These are phyloP conservation scores for Archips xylosteana DNA, from an alignment of 2,888 invertebrate species.

Conservation along the genomic window DNA sequence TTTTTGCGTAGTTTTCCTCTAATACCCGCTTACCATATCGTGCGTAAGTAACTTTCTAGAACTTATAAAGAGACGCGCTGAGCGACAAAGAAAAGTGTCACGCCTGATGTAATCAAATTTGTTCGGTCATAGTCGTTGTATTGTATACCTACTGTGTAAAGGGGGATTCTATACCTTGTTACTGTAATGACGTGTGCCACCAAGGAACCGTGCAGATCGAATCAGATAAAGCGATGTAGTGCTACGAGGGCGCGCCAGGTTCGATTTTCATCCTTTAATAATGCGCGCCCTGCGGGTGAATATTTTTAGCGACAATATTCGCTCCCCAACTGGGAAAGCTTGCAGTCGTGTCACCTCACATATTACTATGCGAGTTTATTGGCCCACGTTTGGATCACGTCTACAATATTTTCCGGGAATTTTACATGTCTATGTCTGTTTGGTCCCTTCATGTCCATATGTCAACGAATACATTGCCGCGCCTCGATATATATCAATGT, in stretches of 20 bases:
- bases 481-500: too few relatives aligned
- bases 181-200: conserved; percentile 1
- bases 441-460: background rate
- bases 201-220: background rate
- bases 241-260: background rate
- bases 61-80: background rate
- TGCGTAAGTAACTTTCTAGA: background rate
- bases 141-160: background rate
- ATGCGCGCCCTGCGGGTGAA: conserved; percentile 9
- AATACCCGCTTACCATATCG: too few relatives aligned
- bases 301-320: conserved; percentile 11
- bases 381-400: background rate
- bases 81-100: background rate
- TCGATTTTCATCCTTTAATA: conserved; percentile 7
- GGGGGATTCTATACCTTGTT: background rate
- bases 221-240: background rate
- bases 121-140: background rate
- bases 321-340: conserved; percentile 19
- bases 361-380: conserved; percentile 14
- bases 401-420: background rate
- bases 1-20: too few relatives aligned
- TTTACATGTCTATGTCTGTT: background rate
- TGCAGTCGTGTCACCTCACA: conserved; percentile 1
- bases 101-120: conserved; percentile 1
- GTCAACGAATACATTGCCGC: too few relatives aligned